Base-by-base conservation (phyloP, 1,140 invertebrate genomes). In the Caenorhabditis inopinata region DNA sequence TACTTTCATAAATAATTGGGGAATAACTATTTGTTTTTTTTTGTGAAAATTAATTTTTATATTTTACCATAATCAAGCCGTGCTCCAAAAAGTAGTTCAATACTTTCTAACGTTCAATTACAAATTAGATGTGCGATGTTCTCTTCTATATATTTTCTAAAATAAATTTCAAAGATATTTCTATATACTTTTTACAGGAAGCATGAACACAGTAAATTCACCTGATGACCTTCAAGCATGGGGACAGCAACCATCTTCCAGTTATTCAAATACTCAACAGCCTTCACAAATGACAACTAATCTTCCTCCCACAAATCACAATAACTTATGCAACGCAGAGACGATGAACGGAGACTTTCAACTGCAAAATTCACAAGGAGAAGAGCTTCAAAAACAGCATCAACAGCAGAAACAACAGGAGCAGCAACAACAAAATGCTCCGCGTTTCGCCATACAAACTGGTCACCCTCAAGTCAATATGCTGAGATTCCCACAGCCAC, bases 241-340 rank as follows among this genome's bases (percentile, higher is more conserved):
- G 58, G 58, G 32, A n/a, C 58, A 68, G 38, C 58, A 68, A 68
- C 58, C 58, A 68, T 68, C 58, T 2, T 68, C 58, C 35, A 68
- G 58, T 42, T 68, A 68, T 12, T 68, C 58, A 68, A 68, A 68
- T 68, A 68, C 58, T 21, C 58, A 68, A 32, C 51, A 58, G n/a
- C 58, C 35, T 5, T 42, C 38, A 42, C 38, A 42, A 18, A 58
- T 32, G 27, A 16, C 7, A 27, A 51, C 16, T 32, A 32, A 18
- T 32, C 18, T 18, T 38, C 32, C 25, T 21, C 1, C n/a, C n/a
- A 18, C 21, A 16, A 23, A 42, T 38, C 25, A 38, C 9, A 42
- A 11, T 42, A 42, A 18, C 38, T 7, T 16, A n/a, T n/a, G 11
- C 4, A 18, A 42, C 11, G 9, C 25, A 16, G 58, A 68, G 21